Base-by-base conservation (phyloP, 2,888 invertebrate species). In the Dryocosmus kuriphilus region DNA sequence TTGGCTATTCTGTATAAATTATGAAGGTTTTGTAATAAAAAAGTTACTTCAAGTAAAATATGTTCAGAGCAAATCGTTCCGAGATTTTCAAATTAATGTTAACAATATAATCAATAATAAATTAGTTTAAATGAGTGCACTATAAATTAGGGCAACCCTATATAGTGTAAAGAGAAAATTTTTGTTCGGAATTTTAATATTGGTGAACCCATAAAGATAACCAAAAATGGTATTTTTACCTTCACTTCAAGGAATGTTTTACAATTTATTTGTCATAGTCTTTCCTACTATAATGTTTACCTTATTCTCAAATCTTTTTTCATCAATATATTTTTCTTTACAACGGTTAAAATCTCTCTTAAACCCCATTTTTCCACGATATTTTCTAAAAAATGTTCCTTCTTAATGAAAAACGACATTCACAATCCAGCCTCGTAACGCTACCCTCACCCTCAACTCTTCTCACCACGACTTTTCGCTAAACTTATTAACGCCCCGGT, bases 401-500 rank as follows among this genome's bases (percentile, higher is more conserved):
- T 30, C 19, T 0, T 67, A 67, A 27, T 67, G 46, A 27, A 71
- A n/a, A 65, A 11, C 41, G n/a, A 41, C 41, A 22, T 38, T 38
- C 14, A 38, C 35, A 41, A 65, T n/a, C 11, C 30, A 19, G 19
- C 19, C 46, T n/a, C 71, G 9, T 30, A 30, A 30, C 30, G 4
- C 6, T n/a, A 1, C 41, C 1, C 30, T 5, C 27, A 2, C n/a
- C 6, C 11, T n/a, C 19, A 19, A 1, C 46, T 30, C 32, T 11
- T 46, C n/a, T 63, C 11, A 8, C 71, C 46, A 4, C 30, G 51
- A 30, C 71, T 51, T 71, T 71, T 51, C 30, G 30, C 71, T 51
- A 71, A 71, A 71, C 71, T 71, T 71, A 71, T 71, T 71, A 71
- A 46, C 71, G 71, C n/a, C 51, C 71, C 27, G 30, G 46, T 67